These are phyloP conservation scores for Hemitrygon akajei DNA, from an alignment of 2,797 vertebrate species.

Conservation along the genomic window DNA sequence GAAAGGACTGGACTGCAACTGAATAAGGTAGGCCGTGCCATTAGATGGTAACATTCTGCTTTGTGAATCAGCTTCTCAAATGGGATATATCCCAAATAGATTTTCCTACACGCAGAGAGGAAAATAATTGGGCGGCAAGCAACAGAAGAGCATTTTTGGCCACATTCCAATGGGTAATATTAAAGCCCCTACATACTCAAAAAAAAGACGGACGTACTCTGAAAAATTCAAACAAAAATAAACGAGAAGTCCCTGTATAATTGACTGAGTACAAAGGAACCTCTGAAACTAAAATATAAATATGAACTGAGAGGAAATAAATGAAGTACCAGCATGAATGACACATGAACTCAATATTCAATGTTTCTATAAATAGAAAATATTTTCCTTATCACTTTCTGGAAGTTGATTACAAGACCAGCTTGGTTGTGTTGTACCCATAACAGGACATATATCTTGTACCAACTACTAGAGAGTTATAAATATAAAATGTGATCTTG, in stretches of 20 bases:
- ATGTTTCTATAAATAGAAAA: not conserved
- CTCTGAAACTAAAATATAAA: constrained; percentile 11
- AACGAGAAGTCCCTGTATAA: not conserved
- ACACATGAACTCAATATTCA: constrained; percentile 3
- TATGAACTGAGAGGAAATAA: not conserved
- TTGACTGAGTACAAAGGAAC: not conserved
- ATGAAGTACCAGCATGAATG: not conserved
- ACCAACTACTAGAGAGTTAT: not conserved
- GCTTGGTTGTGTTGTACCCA: not conserved
- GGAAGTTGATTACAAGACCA: not conserved
- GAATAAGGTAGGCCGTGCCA: not conserved
- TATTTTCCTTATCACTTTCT: constrained; percentile 17
- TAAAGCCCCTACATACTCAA: not conserved
- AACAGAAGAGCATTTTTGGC: not conserved
- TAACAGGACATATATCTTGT: not conserved
- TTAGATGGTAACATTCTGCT: no score
- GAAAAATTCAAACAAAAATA: not conserved
- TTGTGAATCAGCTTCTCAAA: not conserved
- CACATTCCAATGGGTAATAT: not conserved
- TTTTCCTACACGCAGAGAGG: not conserved
- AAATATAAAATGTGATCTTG: constrained; percentile 12
- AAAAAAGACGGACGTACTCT: not conserved
- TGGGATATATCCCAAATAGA: not conserved
- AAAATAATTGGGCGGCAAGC: not conserved
- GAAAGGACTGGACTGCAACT: not conserved